phyloP scores from a whole-genome alignment of 2,888 invertebrate species.

The Priocnemis perturbator region DNA sequence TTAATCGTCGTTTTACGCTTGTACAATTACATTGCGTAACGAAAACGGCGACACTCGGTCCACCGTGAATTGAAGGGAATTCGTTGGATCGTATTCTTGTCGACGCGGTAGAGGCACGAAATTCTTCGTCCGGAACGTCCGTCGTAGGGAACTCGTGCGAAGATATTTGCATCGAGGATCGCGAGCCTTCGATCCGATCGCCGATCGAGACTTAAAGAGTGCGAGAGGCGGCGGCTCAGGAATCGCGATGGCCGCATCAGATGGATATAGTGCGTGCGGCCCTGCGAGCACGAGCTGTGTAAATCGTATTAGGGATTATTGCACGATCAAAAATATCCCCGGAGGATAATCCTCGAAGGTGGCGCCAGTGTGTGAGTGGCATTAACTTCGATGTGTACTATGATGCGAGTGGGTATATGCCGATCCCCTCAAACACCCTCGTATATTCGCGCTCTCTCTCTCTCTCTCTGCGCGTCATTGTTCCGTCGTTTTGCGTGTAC shows the following conservation, averaged over 20 bases:
- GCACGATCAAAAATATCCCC: slow-evolving; percentile 74
- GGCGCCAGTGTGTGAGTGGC: slow-evolving; percentile 66
- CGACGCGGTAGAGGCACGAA: too few relatives aligned
- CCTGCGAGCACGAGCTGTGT: slow-evolving; percentile 68
- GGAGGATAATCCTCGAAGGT: slow-evolving; percentile 71
- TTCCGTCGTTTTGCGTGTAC: neutral
- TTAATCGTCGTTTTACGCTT: too few relatives aligned
- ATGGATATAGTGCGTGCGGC: slow-evolving; percentile 55
- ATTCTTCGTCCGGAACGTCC: too few relatives aligned
- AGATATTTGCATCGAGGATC: neutral
- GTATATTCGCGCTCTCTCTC: slow-evolving; percentile 28
- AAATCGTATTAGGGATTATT: slow-evolving; percentile 75
- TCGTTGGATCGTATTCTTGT: too few relatives aligned
- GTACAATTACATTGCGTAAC: too few relatives aligned
- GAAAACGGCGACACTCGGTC: too few relatives aligned
- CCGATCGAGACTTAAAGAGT: slow-evolving; percentile 50
- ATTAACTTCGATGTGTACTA: slow-evolving; percentile 62
- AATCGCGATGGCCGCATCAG: slow-evolving; percentile 36
- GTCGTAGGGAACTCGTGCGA: too few relatives aligned
- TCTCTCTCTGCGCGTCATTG: slow-evolving; percentile 5
- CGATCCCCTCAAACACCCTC: slow-evolving; percentile 54
- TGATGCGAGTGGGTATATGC: slow-evolving; percentile 47
- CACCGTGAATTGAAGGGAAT: too few relatives aligned
- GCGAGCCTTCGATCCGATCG: too few relatives aligned
- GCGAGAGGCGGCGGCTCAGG: slow-evolving; percentile 44